Conservation (phyloP, 2,888 invertebrate species). For the Periphyllus acericola region DNA sequence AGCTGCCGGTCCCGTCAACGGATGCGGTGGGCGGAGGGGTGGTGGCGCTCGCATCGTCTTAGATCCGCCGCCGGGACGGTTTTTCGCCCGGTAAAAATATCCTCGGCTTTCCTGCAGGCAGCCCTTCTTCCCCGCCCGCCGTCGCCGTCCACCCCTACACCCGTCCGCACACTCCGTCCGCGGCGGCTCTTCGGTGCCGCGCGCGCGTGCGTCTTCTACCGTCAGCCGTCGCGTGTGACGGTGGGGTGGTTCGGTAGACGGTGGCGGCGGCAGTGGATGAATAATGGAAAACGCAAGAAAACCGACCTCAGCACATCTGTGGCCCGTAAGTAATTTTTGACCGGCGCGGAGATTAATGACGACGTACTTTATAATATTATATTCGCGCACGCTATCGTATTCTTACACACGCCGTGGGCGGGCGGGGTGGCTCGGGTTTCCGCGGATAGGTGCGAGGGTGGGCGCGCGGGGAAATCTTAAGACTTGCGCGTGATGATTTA, state of each 20-base stretch:
- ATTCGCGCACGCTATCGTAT: background rate
- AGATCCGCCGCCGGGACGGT: constrained; percentile 22
- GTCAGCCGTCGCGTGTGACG: background rate
- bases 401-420: too few species aligned
- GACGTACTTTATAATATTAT: background rate
- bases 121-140: background rate
- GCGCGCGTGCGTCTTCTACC: background rate
- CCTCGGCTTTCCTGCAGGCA: constrained; percentile 23
- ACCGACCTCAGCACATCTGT: constrained; percentile 55
- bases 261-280: constrained; percentile 1
- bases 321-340: constrained; percentile 60
- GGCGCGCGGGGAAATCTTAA: constrained; percentile 30
- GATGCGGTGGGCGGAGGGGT: background rate
- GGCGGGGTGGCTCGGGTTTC: too few species aligned
- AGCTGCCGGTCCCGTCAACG: constrained; percentile 48
- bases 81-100: constrained; percentile 51
- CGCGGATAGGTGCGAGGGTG: too few species aligned
- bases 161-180: too few species aligned
- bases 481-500: constrained; percentile 43
- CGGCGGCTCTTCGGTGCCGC: background rate
- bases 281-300: constrained; percentile 62
- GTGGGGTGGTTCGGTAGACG: background rate
- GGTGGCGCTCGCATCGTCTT: constrained; percentile 46
- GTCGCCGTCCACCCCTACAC: background rate
- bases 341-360: constrained; percentile 54